phyloP scores from a whole-genome alignment of 2,113 vertebrate genomes.

The Hippopotamus amphibius region DNA sequence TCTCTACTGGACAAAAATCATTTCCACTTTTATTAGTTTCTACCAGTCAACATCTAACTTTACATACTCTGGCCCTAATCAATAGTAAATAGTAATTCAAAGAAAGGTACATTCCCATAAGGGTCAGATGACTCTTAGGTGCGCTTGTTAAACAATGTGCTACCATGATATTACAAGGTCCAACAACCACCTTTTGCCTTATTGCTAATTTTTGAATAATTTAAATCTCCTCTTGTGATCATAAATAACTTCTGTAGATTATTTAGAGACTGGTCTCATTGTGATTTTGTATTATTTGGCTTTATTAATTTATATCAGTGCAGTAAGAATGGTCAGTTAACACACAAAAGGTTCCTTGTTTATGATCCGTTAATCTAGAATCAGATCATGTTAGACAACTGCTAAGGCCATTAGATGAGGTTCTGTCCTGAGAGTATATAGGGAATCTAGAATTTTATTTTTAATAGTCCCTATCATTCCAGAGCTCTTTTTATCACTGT shows the following conservation, averaged over 20 bases:
- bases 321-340: background rate
- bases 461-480: background rate
- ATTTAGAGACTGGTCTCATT: background rate
- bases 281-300: background rate
- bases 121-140: background rate
- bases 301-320: background rate
- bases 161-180: background rate
- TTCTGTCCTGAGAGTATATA: background rate
- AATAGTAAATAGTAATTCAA: background rate
- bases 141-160: background rate
- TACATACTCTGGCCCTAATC: background rate
- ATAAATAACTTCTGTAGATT: background rate
- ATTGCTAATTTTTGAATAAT: background rate
- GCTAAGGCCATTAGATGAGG: background rate
- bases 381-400: background rate
- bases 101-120: background rate
- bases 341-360: background rate
- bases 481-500: background rate
- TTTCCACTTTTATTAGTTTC: slow-evolving; percentile 27
- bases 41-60: background rate
- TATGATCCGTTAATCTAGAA: background rate
- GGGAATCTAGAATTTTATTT: background rate
- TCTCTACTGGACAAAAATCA: background rate
- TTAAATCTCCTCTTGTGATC: background rate
- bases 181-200: background rate